Evolutionary conservation across 2,113 vertebrate genomes (phyloP), one percentile per base, ranked within the genome.

Genomic region (Sorex fumeus): DNA sequence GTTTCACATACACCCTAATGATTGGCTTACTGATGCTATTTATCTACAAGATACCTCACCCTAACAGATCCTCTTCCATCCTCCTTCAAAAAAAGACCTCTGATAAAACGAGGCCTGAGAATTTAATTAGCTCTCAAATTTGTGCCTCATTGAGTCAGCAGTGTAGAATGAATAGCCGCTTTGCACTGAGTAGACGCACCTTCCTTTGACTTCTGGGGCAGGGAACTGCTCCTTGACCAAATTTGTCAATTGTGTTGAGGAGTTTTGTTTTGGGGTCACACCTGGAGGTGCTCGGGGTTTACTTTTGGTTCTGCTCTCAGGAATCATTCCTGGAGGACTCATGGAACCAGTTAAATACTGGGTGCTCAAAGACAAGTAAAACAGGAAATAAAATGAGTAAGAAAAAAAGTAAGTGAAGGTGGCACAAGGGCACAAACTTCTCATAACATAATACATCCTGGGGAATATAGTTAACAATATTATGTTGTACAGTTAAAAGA

Each of bases 91-190:
- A 90, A 91, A 8, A 19, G 28, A 1, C 8, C 25, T 19, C 43
- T 60, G 47, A 70, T n/a, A 91, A 53, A 81, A 27, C 32, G 62
- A 94, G 90, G 47, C 9, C 57, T 6, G 67, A 75, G 60, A 71
- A 76, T 45, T 25, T 90, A 79, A 86, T 84, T 43, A 83, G 47
- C 72, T 87, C 47, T 50, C 47, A 72, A n/a, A 85, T 76, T 91
- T 34, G 15, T 32, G 27, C n/a, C 4, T 60, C 67, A 43, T 53
- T 76, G 45, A 91, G 30, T 43, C 30, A 84, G 40, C 18, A 28
- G 27, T 2, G 15, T 53, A 82, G 86, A 64, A 43, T 60, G 57
- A 81, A 19, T 57, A 91, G 67, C 75, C 80, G 50, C 27, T 45
- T 23, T 36, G n/a, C 40, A 62, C 57, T 36, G 16, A 90, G 66